A percentile compares a stretch with the other conserved stretches of the same genome.
phyloP scores from a whole-genome alignment of 30 jellyfish, hydroid and myxozoan genomes.

The Chironex yamaguchii region DNA sequence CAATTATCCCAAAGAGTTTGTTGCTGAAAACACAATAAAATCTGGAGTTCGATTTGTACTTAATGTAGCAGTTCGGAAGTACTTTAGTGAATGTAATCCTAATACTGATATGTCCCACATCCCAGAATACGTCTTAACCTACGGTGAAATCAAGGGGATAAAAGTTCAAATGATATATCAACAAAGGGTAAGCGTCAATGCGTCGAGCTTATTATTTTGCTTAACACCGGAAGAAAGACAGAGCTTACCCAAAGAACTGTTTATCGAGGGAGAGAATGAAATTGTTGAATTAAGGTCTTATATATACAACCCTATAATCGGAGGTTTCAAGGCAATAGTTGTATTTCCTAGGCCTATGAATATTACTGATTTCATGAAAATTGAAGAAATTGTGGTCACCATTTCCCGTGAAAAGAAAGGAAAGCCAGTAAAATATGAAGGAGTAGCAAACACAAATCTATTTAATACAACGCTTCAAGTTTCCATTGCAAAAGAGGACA shows the following conservation, averaged over 20 bases:
- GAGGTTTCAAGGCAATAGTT: not conserved
- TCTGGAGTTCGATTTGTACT: not conserved
- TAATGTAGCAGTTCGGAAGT: not conserved
- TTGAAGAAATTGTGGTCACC: not conserved
- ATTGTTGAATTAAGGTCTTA: not conserved
- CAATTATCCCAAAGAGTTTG: not conserved
- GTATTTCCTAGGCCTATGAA: not conserved
- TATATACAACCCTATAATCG: not conserved
- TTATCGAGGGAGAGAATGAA: not conserved
- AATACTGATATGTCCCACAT: not conserved
- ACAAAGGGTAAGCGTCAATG: not conserved
- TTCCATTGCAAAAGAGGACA: not conserved
- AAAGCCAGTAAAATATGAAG: not conserved
- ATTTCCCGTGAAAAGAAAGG: not conserved
- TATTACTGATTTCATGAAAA: not conserved
- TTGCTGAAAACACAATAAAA: not conserved
- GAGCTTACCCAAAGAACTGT: not conserved
- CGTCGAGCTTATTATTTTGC: not conserved
- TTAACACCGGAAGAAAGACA: not conserved
- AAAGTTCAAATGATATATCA: not conserved
- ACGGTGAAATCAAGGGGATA: not conserved
- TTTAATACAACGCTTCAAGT: not conserved
- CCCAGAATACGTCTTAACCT: not conserved
- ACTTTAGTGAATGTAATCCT: not conserved
- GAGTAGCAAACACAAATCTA: not conserved